phyloP scores from a whole-genome alignment of 2,888 invertebrate species.

The Ichneumoninae sp. region DNA sequence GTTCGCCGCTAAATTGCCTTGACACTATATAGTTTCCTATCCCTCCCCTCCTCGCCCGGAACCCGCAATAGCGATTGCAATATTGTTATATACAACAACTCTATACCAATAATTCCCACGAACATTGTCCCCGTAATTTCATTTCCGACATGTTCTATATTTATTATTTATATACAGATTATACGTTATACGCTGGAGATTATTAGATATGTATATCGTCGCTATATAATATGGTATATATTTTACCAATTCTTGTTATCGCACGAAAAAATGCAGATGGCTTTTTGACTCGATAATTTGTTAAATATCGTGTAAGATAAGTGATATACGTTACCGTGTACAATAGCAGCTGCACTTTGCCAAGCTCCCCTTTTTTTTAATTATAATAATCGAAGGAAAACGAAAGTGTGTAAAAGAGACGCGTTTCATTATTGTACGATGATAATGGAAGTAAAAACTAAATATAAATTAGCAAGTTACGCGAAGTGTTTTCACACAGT shows the following conservation, averaged over 20 bases:
- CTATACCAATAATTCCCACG: constrained; percentile 6
- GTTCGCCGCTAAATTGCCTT: constrained; percentile 19
- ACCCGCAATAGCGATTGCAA: constrained; percentile 5
- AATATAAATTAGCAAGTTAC: constrained; percentile 40
- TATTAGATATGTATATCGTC: constrained; percentile 83
- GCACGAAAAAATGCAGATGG: constrained; percentile 78
- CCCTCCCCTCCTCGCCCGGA: neutral
- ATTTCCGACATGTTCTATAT: constrained; percentile 69
- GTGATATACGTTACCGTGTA: constrained; percentile 80
- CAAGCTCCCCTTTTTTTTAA: constrained; percentile 65
- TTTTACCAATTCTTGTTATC: constrained; percentile 83
- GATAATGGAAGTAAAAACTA: constrained; percentile 60
- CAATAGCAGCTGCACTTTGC: constrained; percentile 75
- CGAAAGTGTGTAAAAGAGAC: constrained; percentile 71
- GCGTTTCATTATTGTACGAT: constrained; percentile 60
- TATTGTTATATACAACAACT: constrained; percentile 11
- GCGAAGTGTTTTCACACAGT: neutral
- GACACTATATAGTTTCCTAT: neutral
- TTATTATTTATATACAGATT: constrained; percentile 82
- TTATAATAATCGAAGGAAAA: constrained; percentile 72
- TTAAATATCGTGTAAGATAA: constrained; percentile 83
- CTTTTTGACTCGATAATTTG: constrained; percentile 81
- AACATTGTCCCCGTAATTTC: neutral
- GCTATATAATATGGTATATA: constrained; percentile 77
- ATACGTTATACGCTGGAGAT: constrained; percentile 82